A percentile compares a stretch with the other conserved stretches of the same genome.
Conservation (phyloP, 2,888 invertebrate genomes). For the Amiota communis region DNA sequence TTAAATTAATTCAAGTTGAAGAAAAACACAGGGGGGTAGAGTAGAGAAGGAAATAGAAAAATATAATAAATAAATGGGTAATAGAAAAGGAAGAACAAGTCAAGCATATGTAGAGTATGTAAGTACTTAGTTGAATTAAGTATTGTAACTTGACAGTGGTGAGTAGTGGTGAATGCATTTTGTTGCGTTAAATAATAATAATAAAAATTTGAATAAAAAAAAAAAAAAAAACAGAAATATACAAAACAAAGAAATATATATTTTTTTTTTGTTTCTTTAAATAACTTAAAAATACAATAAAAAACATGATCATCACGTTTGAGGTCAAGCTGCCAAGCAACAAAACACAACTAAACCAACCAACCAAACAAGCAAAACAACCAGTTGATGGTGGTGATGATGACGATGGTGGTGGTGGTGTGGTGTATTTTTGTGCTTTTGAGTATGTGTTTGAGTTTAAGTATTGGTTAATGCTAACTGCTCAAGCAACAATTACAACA, state of each 20-base stretch:
- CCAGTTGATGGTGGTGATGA: neutral
- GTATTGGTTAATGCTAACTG: neutral
- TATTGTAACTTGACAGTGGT: too few species aligned
- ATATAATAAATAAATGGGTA: too few species aligned
- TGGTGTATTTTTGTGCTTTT: neutral
- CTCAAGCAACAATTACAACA: neutral
- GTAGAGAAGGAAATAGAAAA: too few species aligned
- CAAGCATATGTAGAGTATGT: too few species aligned
- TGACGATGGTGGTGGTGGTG: neutral
- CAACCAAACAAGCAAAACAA: neutral
- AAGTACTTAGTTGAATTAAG: too few species aligned
- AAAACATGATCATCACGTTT: conserved; percentile 42
- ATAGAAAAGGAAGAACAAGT: too few species aligned
- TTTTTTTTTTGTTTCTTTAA: too few species aligned
- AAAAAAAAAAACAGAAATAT: neutral
- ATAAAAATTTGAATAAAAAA: neutral
- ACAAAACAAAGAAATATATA: neutral
- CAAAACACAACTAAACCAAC: neutral
- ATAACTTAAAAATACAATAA: neutral
- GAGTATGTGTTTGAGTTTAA: neutral
- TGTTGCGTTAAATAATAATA: conserved; percentile 31
- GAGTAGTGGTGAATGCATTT: neutral
- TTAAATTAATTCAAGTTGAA: too few species aligned
- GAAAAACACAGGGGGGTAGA: too few species aligned
- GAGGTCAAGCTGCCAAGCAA: conserved; percentile 41